Evolutionary conservation across 2,113 vertebrate species (phyloP), one percentile per base, ranked within the genome.

Genomic region (Callipepla squamata): DNA sequence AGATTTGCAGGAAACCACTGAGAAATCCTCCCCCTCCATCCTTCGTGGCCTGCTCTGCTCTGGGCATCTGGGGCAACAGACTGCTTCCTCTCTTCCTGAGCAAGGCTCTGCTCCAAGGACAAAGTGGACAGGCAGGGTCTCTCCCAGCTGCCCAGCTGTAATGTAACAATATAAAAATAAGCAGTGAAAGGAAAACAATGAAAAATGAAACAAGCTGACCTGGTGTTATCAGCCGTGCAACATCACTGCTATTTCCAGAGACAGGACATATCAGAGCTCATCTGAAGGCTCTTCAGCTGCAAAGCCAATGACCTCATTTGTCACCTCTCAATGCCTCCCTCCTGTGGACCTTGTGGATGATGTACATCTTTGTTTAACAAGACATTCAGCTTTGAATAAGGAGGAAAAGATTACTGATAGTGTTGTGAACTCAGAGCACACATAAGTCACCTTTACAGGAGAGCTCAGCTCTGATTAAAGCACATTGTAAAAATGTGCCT

Each of bases 401-500:
- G 18, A 83, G 72, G 57, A 78, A 32, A 91, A 78, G 51, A 84
- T 91, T 80, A 80, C 72, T 53, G 85, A 78, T 88, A 36, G 72
- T 59, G 65, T 78, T 92, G 57, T 82, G 67, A 94, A 93, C 94
- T 91, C 69, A 53, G 82, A 83, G 32, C n/a, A 83, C 69, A 28
- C 82, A 78, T 87, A 93, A 87, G 81, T 93, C 93, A 92, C 79
- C 73, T 91, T 83, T 92, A 66, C 48, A 83, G 82, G 57, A 89
- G 72, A 90, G 30, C 69, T 96, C 82, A 87, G 44, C 51, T 76
- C 87, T 91, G 76, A 90, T 86, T 90, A 91, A 88, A 94, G 57
- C 57, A 80, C 36, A 53, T 22, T 32, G 80, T 26, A 86, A 90
- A 93, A 81, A 78, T 42, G 30, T 61, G 23, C 9, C 30, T 80